phyloP scores from a whole-genome alignment of 2,113 vertebrate species.

The Macrotus californicus region DNA sequence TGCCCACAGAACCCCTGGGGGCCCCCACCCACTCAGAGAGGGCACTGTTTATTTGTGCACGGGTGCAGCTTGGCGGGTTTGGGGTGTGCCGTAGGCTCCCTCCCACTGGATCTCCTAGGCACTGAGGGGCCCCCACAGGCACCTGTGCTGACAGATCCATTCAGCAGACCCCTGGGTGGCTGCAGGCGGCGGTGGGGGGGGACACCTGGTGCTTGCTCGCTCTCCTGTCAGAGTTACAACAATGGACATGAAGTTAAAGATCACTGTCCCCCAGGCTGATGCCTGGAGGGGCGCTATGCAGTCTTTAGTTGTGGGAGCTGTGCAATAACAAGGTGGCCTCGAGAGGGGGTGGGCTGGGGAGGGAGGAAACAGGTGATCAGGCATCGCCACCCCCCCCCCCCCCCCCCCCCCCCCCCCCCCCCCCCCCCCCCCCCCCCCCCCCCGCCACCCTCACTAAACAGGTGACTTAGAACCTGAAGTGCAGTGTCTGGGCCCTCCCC shows the following conservation, averaged over 20 bases:
- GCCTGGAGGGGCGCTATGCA: background rate
- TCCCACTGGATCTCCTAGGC: no score
- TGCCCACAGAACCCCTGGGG: background rate
- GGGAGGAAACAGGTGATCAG: background rate
- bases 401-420: no score
- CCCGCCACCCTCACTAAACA: background rate
- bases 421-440: no score
- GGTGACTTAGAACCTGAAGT: background rate
- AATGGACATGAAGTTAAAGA: no score
- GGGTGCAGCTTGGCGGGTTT: background rate
- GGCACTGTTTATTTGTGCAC: background rate
- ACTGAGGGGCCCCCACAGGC: background rate
- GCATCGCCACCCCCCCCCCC: no score
- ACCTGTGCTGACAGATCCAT: background rate
- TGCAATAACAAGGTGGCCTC: no score
- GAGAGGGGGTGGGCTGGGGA: rapidly evolving
- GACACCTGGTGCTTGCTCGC: rapidly evolving
- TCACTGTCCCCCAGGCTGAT: no score
- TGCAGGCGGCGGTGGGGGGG: no score
- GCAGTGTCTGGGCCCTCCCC: background rate
- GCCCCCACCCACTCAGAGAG: background rate
- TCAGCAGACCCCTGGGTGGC: background rate
- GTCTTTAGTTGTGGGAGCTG: no score
- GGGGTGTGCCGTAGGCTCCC: background rate
- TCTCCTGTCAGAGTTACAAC: no score